Base-by-base conservation (phyloP, 2,113 vertebrate genomes). In the Ictidomys tridecemlineatus region DNA sequence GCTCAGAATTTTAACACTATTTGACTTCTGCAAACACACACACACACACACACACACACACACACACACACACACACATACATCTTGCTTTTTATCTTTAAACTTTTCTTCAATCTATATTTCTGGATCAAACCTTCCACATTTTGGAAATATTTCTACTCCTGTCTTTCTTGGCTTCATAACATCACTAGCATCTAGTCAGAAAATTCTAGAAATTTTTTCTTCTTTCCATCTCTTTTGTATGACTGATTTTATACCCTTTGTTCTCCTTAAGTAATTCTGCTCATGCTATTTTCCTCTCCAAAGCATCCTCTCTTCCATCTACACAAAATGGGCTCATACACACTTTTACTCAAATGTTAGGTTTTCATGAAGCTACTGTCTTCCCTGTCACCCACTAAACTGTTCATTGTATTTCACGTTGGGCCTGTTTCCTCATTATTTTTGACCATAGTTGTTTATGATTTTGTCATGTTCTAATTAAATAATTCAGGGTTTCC, bases 1-100 rank as follows among this genome's bases (percentile, higher is more conserved):
- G 5, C 30, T 85, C 28, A 80, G 53, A 80, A 88, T 85, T 93
- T 94, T 94, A 84, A 78, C 4, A 58, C n/a, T 32, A 73, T 73
- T 34, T 69, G 48, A 85, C 12, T 30, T 87, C 18, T 34, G 22
- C 45, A 73, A 24, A 65, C 42, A 58, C 9, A 39, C 79, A 84
- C 17, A 34, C 61, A 39, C 39, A 85, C 12, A 65, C 10, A 18
- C 45, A 26, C 24, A 39, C 5, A 51, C 76, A 78, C 45, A 61
- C 79, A 84, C 17, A 34, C 61, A 48, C 42, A 42, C 22, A 84
- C 37, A 51, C 42, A 48, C 10, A 48, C 4, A 78, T 1, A 56
- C 17, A 34, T 53, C 32, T 85, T 85, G 18, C 56, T 10, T 91
- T 45, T 94, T 82, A 65, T 58, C 76, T 89, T 89, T n/a, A 70